phyloP scores from a whole-genome alignment of 2,797 vertebrate species.

The Galaxias olidus region DNA sequence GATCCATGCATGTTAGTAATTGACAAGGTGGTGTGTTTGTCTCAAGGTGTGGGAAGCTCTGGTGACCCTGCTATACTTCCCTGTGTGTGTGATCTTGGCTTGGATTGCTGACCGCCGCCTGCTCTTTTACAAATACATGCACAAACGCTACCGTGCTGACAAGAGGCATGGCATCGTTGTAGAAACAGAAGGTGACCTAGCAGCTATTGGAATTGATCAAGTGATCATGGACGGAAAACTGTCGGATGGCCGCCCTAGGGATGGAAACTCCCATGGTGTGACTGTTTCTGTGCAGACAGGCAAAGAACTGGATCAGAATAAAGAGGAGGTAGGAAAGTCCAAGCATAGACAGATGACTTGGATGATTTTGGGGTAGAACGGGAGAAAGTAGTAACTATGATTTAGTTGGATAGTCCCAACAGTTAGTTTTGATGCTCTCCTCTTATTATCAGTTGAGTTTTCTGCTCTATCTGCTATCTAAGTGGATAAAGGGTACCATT shows the following conservation, averaged over 20 bases:
- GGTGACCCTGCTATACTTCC: conserved; percentile 91
- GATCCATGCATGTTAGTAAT: conserved; percentile 24
- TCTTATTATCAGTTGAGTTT: too few relatives aligned
- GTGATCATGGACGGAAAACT: conserved; percentile 82
- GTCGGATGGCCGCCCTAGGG: conserved; percentile 48
- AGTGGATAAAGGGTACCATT: too few relatives aligned
- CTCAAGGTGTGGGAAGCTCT: conserved; percentile 88
- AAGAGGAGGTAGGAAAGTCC: conserved; percentile 85
- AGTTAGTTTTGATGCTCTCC: too few relatives aligned
- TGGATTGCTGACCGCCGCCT: conserved; percentile 93
- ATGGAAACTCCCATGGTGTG: conserved; percentile 62
- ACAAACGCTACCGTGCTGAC: conserved; percentile 90
- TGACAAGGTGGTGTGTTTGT: too few relatives aligned
- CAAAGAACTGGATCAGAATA: conserved; percentile 82
- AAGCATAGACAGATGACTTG: too few relatives aligned
- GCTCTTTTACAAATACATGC: conserved; percentile 94
- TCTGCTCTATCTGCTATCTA: too few relatives aligned
- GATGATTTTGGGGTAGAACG: not conserved
- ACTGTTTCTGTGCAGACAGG: conserved; percentile 71
- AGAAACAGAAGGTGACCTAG: conserved; percentile 86
- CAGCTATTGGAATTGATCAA: conserved; percentile 83
- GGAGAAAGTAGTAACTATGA: not conserved
- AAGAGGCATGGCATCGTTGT: conserved; percentile 94
- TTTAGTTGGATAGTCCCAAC: too few relatives aligned
- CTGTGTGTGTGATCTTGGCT: conserved; percentile 89